Conservation (phyloP, 2,113 vertebrate species). For the Malurus alboscapulatus region DNA sequence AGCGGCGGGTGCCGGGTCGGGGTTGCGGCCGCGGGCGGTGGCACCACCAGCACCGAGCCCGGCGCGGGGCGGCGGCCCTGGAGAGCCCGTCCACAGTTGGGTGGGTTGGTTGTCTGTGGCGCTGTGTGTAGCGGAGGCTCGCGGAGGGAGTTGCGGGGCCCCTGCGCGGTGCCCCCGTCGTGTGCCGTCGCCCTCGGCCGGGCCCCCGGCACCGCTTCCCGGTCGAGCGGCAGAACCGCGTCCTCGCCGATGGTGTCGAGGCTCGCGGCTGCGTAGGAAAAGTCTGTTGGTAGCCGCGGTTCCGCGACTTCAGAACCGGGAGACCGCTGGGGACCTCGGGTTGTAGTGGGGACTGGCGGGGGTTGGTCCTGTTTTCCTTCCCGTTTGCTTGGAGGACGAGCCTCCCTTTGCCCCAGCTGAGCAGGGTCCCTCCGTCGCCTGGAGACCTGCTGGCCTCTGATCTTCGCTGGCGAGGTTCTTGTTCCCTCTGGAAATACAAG, state of each 20-base stretch:
- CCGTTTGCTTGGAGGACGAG: not conserved
- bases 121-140: not conserved
- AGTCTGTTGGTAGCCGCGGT: fast-evolving
- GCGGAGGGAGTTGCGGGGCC: not conserved
- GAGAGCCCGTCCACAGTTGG: not conserved
- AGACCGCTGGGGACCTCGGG: fast-evolving
- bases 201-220: not conserved
- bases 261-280: fast-evolving
- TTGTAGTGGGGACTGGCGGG: fast-evolving
- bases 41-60: not conserved
- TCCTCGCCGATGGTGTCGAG: fast-evolving
- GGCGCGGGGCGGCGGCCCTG: no score
- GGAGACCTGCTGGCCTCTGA: not conserved
- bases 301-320: not conserved
- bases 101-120: not conserved
- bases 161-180: not conserved
- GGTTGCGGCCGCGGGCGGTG: not conserved
- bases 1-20: not conserved
- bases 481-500: fast-evolving
- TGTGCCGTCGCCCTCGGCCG: not conserved
- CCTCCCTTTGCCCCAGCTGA: not conserved
- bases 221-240: no score
- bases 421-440: no score
- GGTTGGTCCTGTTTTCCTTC: not conserved
- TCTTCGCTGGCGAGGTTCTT: not conserved